Base-by-base conservation (phyloP, 2,113 vertebrate genomes). In the Oryzias curvinotus region DNA sequence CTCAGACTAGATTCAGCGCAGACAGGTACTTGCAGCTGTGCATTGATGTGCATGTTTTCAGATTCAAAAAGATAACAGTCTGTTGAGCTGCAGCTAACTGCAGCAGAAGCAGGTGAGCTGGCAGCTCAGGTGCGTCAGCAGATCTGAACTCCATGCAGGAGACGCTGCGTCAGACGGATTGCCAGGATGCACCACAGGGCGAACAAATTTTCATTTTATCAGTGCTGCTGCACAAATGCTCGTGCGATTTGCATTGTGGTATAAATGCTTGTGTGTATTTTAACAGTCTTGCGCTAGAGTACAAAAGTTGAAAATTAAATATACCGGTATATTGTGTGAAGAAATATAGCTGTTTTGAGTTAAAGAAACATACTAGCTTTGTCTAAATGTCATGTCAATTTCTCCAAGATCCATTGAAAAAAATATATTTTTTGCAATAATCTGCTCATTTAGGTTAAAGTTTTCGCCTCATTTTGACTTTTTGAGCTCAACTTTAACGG, bases 241-340 rank as follows among this genome's bases (percentile, higher is more conserved):
- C 17, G 15, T 45, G 50, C 30, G 8, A 19, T 36, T 45, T 63
- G 23, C 17, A 46, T 45, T 46, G 42, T 30, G 16, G 16, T 46
- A n/a, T n/a, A n/a, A n/a, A n/a, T n/a, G n/a, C 17, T 25, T 62
- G 50, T 17, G n/a, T 57, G 16, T 57, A 36, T 18, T 53, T 65
- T 8, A 14, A 65, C 19, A 23, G 16, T 15, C 2, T 41, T 46
- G 30, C 16, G 21, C 21, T 23, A 23, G 21, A 23, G 21, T 23
- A 23, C 21, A 23, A 23, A 3, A 1, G 7, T 36, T 10, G 8
- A 13, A 12, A 12, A 36, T 12, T 12, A 36, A 12, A 36, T 23
- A 23, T 23, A 23, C 21, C 21, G 3, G 21, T 23, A 23, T 23
- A 3, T 12, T 30, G 5, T 30, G 10, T 3, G 10, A 36, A 36